These are phyloP conservation scores for Hymenopus coronatus DNA, from an alignment of 2,888 invertebrate genomes.

Conservation along the genomic window DNA sequence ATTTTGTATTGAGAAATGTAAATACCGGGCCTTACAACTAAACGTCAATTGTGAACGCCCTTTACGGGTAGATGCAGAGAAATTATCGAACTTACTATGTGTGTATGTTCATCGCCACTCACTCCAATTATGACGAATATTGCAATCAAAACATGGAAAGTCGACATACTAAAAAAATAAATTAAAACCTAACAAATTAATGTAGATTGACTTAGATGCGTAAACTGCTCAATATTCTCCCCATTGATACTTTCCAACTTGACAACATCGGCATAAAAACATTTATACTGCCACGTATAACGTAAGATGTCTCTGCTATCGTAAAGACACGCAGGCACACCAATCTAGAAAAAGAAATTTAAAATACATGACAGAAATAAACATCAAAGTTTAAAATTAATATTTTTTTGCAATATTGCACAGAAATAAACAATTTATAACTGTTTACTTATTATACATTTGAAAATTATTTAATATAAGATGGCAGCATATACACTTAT, in stretches of 20 bases:
- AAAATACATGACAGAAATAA: neutral
- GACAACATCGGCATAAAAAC: conserved; percentile 34
- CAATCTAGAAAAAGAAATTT: neutral
- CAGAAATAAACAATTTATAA: neutral
- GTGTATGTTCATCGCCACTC: conserved; percentile 72
- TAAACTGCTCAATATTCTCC: conserved; percentile 20
- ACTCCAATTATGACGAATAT: conserved; percentile 32
- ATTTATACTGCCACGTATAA: conserved; percentile 29
- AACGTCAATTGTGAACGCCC: conserved; percentile 20
- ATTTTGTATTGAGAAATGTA: neutral
- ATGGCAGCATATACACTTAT: too few species aligned
- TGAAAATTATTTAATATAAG: too few species aligned
- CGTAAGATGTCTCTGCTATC: conserved; percentile 32
- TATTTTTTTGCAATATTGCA: neutral
- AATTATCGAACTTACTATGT: conserved; percentile 60
- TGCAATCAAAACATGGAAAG: conserved; percentile 22
- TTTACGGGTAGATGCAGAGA: neutral
- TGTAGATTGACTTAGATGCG: conserved; percentile 27
- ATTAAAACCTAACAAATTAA: conserved; percentile 25
- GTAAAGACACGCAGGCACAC: neutral
- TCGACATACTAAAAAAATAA: conserved; percentile 31
- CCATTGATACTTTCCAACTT: conserved; percentile 31
- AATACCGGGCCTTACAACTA: neutral
- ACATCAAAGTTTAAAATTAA: neutral
- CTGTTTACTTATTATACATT: too few species aligned